Percentiles rank a stretch among this genome's conserved stretches.
These are phyloP conservation scores for Plagodis dolabraria DNA, from an alignment of 2,888 invertebrate genomes.

Conservation along the genomic window DNA sequence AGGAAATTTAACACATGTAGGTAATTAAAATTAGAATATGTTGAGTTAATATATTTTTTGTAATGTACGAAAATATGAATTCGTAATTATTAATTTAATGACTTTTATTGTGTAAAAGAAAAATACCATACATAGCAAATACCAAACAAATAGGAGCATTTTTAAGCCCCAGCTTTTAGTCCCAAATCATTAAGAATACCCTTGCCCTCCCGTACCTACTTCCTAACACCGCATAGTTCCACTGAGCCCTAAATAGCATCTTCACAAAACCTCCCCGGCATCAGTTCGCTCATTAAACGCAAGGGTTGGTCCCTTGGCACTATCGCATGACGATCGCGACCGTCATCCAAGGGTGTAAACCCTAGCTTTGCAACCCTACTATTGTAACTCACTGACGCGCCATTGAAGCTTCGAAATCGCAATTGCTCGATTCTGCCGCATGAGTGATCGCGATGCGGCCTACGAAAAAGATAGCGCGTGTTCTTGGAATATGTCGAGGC, in stretches of 20 bases:
- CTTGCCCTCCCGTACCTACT: conserved; percentile 10
- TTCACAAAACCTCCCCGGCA: conserved; percentile 40
- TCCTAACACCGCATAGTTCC: conserved; percentile 22
- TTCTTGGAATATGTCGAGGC: conserved; percentile 1
- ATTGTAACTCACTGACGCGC: conserved; percentile 28
- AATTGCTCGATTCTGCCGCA: conserved; percentile 13
- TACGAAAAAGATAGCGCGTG: conserved; percentile 2
- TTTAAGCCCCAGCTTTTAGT: conserved; percentile 7
- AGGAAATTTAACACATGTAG: no score
- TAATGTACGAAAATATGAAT: no score
- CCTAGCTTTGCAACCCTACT: conserved; percentile 37
- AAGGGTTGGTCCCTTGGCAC: conserved; percentile 51
- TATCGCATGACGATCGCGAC: conserved; percentile 62
- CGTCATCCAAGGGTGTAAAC: conserved; percentile 51
- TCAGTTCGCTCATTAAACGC: conserved; percentile 60
- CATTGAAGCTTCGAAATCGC: conserved; percentile 14
- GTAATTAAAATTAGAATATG: no score
- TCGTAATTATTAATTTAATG: no score
- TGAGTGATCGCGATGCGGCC: conserved; percentile 5
- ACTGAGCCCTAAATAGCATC: conserved; percentile 42
- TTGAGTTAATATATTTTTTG: no score
- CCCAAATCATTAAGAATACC: conserved; percentile 20
- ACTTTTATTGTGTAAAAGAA: neutral
- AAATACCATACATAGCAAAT: neutral
- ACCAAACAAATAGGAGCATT: neutral